Percentiles rank a stretch among this genome's conserved stretches.
Conservation (phyloP, 2,113 vertebrate genomes). For the Baryphthengus martii region DNA sequence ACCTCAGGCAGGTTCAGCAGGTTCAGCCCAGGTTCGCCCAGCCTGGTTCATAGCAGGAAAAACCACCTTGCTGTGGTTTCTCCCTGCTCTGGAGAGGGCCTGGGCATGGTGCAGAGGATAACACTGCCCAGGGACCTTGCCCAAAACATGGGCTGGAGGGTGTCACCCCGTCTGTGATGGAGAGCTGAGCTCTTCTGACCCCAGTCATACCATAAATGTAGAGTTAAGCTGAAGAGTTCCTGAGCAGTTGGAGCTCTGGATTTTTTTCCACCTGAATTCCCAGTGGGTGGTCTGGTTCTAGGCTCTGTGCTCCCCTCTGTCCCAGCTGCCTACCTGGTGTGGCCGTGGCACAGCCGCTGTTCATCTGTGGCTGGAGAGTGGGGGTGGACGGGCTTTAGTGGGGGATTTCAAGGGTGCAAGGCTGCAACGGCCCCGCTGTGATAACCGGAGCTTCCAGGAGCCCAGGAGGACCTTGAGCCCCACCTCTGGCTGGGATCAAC, state of each 20-base stretch:
- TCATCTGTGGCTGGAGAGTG: neutral
- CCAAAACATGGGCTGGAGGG: rapidly evolving
- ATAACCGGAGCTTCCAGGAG: neutral
- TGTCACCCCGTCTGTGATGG: rapidly evolving
- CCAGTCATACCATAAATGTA: neutral
- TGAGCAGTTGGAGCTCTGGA: neutral
- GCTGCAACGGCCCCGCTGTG: rapidly evolving
- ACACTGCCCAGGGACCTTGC: neutral
- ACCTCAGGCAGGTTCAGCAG: neutral
- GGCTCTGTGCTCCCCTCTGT: neutral
- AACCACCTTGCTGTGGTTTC: neutral
- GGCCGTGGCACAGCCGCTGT: neutral
- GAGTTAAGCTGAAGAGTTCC: neutral
- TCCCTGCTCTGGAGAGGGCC: neutral
- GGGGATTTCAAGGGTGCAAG: neutral
- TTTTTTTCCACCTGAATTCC: neutral
- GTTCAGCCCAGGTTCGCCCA: neutral
- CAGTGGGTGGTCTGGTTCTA: neutral
- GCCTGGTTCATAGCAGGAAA: neutral
- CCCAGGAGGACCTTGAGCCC: neutral
- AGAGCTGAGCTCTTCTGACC: neutral
- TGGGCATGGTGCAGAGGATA: neutral
- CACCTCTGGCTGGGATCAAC: neutral
- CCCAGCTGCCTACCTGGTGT: neutral
- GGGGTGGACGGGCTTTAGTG: neutral